phyloP scores from a whole-genome alignment of 2,888 invertebrate genomes.

The Spodoptera exigua region DNA sequence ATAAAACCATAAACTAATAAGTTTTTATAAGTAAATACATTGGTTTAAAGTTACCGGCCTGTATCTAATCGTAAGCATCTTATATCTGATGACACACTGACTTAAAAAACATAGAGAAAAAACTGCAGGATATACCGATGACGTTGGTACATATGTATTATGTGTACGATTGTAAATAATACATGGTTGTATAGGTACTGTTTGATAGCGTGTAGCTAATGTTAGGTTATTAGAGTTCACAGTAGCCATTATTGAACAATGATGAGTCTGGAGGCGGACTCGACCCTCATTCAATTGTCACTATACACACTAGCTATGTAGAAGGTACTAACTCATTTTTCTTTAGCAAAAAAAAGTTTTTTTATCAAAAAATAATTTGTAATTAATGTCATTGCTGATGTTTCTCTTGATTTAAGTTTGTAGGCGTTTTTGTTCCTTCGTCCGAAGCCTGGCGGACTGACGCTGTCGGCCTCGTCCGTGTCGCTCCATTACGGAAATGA shows the following conservation, averaged over 20 bases:
- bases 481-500: slow-evolving; percentile 59
- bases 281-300: slow-evolving; percentile 54
- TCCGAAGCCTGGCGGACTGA: slow-evolving; percentile 38
- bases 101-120: slow-evolving; percentile 35
- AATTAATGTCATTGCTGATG: slow-evolving; percentile 44
- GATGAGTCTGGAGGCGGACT: slow-evolving; percentile 60
- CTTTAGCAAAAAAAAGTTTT: slow-evolving; percentile 8
- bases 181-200: slow-evolving; percentile 37
- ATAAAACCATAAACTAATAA: no score
- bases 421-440: slow-evolving; percentile 59
- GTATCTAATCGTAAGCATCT: slow-evolving; percentile 29
- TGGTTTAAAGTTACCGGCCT: no score
- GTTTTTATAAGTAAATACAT: no score
- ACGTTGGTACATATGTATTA: slow-evolving; percentile 8
- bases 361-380: slow-evolving; percentile 39
- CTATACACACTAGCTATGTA: slow-evolving; percentile 34
- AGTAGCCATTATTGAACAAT: slow-evolving; percentile 57
- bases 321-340: slow-evolving; percentile 23
- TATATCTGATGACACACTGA: slow-evolving; percentile 36
- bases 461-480: slow-evolving; percentile 56
- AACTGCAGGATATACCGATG: slow-evolving; percentile 29
- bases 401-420: slow-evolving; percentile 58
- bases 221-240: slow-evolving; percentile 54
- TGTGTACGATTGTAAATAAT: slow-evolving; percentile 30
- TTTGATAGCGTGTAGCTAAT: slow-evolving; percentile 59